Percentiles rank a stretch among this genome's conserved stretches.
These are phyloP conservation scores for Tetragonula carbonaria DNA, from an alignment of 2,888 invertebrate species.

Conservation along the genomic window DNA sequence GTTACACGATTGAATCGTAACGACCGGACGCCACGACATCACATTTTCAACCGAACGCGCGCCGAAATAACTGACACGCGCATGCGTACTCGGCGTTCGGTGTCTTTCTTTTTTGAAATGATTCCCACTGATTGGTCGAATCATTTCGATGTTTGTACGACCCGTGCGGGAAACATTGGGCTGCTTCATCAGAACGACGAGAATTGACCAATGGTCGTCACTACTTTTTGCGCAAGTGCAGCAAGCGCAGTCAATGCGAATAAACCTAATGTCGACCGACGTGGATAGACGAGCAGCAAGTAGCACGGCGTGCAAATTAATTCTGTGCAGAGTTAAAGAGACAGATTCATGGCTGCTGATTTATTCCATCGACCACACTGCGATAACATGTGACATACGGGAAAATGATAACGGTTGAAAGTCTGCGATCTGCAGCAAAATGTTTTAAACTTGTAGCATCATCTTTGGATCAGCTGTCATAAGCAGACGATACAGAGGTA, in stretches of 20 bases:
- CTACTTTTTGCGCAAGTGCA: slow-evolving; percentile 57
- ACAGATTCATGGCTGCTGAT: slow-evolving; percentile 24
- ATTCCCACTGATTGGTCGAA: slow-evolving; percentile 23
- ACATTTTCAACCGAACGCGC: slow-evolving; percentile 6
- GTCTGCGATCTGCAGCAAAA: slow-evolving; percentile 33
- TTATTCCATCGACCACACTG: slow-evolving; percentile 9
- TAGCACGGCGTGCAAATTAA: slow-evolving; percentile 59
- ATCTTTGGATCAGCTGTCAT: slow-evolving; percentile 77
- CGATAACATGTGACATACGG: slow-evolving; percentile 57
- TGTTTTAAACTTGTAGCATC: slow-evolving; percentile 52
- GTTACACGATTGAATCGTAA: neutral
- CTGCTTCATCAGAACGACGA: slow-evolving; percentile 16
- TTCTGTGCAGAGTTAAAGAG: slow-evolving; percentile 38
- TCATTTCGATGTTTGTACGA: neutral
- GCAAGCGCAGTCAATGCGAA: slow-evolving; percentile 54
- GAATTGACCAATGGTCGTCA: slow-evolving; percentile 48
- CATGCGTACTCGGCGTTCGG: neutral
- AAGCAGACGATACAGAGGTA: slow-evolving; percentile 78
- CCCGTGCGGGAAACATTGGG: slow-evolving; percentile 29
- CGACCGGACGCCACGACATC: neutral
- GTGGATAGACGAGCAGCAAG: slow-evolving; percentile 61
- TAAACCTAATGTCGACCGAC: slow-evolving; percentile 69
- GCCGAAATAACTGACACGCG: neutral
- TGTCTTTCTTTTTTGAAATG: neutral
- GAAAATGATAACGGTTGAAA: slow-evolving; percentile 39